These are phyloP conservation scores for Crotalus tigris DNA, from an alignment of 2,113 vertebrate genomes.

Conservation along the genomic window DNA sequence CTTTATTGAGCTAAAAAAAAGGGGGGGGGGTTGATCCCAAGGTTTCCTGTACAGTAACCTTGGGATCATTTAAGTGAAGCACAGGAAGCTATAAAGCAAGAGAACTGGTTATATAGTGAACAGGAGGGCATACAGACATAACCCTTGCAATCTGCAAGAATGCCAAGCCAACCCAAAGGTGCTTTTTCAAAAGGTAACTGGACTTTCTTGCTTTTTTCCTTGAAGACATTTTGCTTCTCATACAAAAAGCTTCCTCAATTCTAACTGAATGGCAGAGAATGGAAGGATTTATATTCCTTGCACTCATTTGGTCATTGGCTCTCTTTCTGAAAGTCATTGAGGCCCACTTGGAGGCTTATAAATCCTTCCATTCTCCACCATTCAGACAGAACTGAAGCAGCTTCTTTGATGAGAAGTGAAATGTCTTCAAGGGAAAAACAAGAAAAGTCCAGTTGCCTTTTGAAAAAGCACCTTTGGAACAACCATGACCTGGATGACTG, in stretches of 20 bases:
- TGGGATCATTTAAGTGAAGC: not conserved
- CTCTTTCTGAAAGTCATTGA: not conserved
- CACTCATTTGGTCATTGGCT: not conserved
- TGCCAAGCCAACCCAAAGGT: not conserved
- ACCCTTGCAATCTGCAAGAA: not conserved
- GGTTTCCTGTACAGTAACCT: not conserved
- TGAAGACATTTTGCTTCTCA: not conserved
- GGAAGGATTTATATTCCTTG: not conserved
- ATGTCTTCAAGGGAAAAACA: not conserved
- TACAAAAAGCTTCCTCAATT: not conserved
- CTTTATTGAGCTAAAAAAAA: not conserved
- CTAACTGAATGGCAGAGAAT: not conserved
- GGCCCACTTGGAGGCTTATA: not conserved
- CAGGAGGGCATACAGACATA: not conserved
- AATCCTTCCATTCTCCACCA: not conserved
- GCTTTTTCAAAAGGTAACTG: not conserved
- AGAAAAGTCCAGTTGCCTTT: not conserved
- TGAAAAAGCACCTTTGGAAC: not conserved
- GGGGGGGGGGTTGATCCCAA: not conserved
- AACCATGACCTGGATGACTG: not conserved
- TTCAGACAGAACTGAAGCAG: not conserved
- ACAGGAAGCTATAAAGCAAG: not conserved
- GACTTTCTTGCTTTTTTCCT: not conserved
- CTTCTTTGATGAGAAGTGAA: not conserved
- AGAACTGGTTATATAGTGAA: not conserved